Evolutionary conservation across 2,797 vertebrate genomes (phyloP).

Genomic region (Schizothorax lantsangensis): DNA sequence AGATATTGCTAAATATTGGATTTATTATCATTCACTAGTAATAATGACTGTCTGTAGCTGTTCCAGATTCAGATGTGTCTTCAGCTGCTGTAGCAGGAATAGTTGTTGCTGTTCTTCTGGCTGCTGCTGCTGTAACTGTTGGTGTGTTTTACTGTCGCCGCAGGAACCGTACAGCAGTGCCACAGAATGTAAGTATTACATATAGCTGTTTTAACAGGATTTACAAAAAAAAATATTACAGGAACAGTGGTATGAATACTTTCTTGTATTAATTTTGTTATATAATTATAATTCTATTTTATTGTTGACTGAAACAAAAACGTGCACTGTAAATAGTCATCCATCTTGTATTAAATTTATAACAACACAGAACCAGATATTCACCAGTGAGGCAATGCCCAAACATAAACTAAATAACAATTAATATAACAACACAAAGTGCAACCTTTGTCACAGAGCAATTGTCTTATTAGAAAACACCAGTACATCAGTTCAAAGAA

Average conservation of each 20-base stretch:
- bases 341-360: neutral
- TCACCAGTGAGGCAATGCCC: neutral
- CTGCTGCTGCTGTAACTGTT: neutral
- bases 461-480: neutral
- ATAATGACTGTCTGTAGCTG: neutral
- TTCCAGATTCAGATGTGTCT: neutral
- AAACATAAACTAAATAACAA: neutral
- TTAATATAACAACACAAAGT: neutral
- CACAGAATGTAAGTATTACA: neutral
- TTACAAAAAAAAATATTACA: neutral
- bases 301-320: neutral
- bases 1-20: neutral
- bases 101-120: neutral
- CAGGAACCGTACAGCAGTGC: fast-evolving
- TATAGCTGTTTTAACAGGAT: neutral
- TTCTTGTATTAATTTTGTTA: neutral
- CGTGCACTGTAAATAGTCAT: neutral
- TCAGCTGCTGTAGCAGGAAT: neutral
- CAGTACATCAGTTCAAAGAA: neutral
- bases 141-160: neutral
- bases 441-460: neutral
- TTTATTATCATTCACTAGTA: neutral
- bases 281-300: neutral
- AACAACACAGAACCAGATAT: neutral
- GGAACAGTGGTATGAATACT: too few species aligned